phyloP scores from a whole-genome alignment of 2,113 vertebrate species.

The Chelonoidis abingdonii region DNA sequence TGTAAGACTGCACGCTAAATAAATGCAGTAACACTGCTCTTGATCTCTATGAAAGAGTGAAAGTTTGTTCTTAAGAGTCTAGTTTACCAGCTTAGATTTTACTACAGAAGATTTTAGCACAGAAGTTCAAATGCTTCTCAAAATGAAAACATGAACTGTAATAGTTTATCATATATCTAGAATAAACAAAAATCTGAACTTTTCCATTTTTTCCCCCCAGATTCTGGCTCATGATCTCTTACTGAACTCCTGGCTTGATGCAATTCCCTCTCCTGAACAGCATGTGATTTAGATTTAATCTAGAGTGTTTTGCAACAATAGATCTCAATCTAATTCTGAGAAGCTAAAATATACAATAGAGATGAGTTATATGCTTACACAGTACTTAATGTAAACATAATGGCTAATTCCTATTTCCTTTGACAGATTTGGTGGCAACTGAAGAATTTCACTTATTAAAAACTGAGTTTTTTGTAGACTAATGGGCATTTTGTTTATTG shows the following conservation, averaged over 20 bases:
- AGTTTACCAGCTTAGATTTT: neutral
- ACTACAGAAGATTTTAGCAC: neutral
- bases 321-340: neutral
- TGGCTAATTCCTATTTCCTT: neutral
- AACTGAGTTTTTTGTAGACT: accelerated
- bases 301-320: neutral
- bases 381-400: neutral
- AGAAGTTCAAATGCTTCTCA: neutral
- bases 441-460: neutral
- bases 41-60: neutral
- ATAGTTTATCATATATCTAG: neutral
- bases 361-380: neutral
- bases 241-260: neutral
- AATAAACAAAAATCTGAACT: neutral
- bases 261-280: neutral
- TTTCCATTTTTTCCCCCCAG: neutral
- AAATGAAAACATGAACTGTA: neutral
- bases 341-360: neutral
- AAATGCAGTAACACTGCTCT: neutral
- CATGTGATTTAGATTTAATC: neutral
- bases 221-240: accelerated
- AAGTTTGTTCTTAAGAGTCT: neutral
- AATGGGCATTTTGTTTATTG: accelerated
- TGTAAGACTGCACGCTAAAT: neutral
- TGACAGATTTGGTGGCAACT: neutral